Evolutionary conservation across 2,113 vertebrate genomes (phyloP).

Genomic region (Erpornis zantholeuca): DNA sequence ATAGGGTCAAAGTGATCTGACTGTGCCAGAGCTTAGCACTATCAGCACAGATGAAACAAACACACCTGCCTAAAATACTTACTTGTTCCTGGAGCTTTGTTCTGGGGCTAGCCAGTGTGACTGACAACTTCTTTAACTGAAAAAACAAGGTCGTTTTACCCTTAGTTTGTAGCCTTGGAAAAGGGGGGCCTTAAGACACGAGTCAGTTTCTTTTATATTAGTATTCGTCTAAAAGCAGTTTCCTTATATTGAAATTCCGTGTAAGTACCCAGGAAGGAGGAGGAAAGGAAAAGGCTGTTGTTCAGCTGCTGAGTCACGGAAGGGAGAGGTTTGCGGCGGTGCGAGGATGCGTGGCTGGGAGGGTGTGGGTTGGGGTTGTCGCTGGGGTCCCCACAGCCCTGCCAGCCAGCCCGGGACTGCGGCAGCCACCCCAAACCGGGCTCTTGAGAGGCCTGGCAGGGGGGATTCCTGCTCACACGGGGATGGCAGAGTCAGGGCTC

Average conservation of each 20-base stretch:
- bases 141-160: background rate
- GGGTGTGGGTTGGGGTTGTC: fast-evolving
- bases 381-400: background rate
- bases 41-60: background rate
- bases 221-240: background rate
- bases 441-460: background rate
- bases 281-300: background rate
- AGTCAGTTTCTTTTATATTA: background rate
- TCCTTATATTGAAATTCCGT: background rate
- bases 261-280: fast-evolving
- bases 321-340: fast-evolving
- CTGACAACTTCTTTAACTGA: background rate
- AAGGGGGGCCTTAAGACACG: background rate
- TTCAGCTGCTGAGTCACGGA: background rate
- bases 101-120: background rate
- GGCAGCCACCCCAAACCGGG: fast-evolving
- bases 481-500: too few species aligned
- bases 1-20: fast-evolving
- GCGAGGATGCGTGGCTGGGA: fast-evolving
- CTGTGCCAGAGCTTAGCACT: background rate
- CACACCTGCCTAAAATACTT: background rate
- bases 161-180: background rate
- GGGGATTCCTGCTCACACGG: fast-evolving
- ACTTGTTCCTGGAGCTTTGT: background rate
- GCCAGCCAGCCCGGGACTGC: background rate